These are phyloP conservation scores for Tortrix viridana DNA, from an alignment of 2,888 invertebrate genomes.

Conservation along the genomic window DNA sequence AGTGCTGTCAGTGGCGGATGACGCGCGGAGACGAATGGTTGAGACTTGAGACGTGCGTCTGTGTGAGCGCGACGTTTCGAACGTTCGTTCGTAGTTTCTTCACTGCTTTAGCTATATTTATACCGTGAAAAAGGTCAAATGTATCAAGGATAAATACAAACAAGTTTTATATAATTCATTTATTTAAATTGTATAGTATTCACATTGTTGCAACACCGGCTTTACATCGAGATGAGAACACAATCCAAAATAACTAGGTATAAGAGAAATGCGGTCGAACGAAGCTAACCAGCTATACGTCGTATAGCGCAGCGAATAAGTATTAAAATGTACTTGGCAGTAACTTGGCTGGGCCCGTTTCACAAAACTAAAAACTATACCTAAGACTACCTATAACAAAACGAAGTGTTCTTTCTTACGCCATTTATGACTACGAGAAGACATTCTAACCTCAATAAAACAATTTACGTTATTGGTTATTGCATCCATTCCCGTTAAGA, in stretches of 20 bases:
- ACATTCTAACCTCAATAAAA: too few relatives aligned
- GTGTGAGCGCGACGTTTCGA: too few relatives aligned
- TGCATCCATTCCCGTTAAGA: too few relatives aligned
- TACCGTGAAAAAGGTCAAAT: not conserved
- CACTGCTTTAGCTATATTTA: too few relatives aligned
- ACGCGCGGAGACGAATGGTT: too few relatives aligned
- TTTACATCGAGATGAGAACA: conserved; percentile 81
- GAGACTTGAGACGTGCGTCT: too few relatives aligned
- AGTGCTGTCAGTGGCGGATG: too few relatives aligned
- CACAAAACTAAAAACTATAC: conserved; percentile 4
- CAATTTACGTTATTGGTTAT: too few relatives aligned
- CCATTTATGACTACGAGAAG: too few relatives aligned
- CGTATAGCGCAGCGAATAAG: conserved; percentile 51
- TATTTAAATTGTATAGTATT: conserved; percentile 83
- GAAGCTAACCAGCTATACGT: conserved; percentile 64
- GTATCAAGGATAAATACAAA: conserved; percentile 7
- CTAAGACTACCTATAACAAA: too few relatives aligned
- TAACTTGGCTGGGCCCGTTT: conserved; percentile 39
- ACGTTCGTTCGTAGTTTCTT: too few relatives aligned
- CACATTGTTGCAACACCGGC: conserved; percentile 81
- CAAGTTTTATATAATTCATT: conserved; percentile 80
- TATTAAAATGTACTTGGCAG: conserved; percentile 66
- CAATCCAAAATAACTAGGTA: conserved; percentile 75
- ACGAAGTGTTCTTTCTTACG: too few relatives aligned
- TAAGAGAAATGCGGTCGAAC: conserved; percentile 79